These are phyloP conservation scores for human DNA, from an alignment of 2,113 vertebrate species.

Conservation along the genomic window DNA sequence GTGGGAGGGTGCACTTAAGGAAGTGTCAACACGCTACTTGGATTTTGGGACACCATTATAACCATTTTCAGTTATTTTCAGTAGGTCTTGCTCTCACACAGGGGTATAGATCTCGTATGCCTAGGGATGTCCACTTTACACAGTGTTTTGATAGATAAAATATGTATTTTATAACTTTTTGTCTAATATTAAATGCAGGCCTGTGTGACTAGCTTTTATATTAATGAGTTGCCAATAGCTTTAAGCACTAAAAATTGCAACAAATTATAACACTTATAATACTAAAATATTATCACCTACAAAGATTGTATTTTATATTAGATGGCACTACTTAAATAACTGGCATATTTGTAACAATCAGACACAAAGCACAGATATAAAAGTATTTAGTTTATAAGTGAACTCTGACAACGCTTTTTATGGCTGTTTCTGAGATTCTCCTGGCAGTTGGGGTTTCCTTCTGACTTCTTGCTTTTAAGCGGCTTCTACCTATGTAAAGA, in stretches of 20 bases:
- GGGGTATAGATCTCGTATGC: no score
- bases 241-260: not conserved
- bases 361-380: not conserved
- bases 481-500: fast-evolving
- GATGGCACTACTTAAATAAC: not conserved
- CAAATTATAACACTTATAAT: not conserved
- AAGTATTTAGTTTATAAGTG: not conserved
- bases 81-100: not conserved
- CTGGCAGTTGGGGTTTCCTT: fast-evolving
- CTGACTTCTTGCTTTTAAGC: not conserved
- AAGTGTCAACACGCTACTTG: not conserved
- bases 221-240: not conserved
- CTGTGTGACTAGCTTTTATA: not conserved
- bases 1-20: fast-evolving
- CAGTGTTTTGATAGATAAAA: not conserved
- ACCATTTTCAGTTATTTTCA: not conserved
- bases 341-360: not conserved
- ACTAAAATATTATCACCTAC: not conserved
- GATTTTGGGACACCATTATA: not conserved
- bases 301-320: not conserved
- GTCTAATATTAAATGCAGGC: not conserved
- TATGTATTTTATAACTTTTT: not conserved
- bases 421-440: not conserved
- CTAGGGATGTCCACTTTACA: not conserved
- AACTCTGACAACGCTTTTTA: not conserved